A percentile compares a stretch with the other conserved stretches of the same genome.
Evolutionary conservation across 2,888 invertebrate species (phyloP).

Genomic region (Drosophila mercatorum): DNA sequence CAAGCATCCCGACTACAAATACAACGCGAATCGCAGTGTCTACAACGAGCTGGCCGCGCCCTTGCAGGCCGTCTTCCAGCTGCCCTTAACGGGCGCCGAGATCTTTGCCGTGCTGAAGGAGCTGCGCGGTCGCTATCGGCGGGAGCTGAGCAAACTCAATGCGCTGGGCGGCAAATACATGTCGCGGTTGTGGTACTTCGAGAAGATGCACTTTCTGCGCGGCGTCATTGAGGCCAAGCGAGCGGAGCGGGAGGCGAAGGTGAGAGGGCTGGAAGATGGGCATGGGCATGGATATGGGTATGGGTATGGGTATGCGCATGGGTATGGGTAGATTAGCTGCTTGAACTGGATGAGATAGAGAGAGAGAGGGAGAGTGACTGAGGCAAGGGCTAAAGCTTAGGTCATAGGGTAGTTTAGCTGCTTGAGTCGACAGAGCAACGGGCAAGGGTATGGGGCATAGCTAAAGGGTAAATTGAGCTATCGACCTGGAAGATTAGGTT

Average conservation of each 20-base stretch:
- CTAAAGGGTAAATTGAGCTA: background rate
- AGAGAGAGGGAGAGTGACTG: background rate
- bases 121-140: conserved; percentile 71
- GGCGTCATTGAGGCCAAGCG: conserved; percentile 71
- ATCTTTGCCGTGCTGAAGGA: conserved; percentile 75
- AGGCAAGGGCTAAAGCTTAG: background rate
- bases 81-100: conserved; percentile 71
- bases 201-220: conserved; percentile 75
- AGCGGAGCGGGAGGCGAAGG: conserved; percentile 70
- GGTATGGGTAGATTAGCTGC: background rate
- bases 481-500: background rate
- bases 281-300: no score
- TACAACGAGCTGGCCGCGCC: conserved; percentile 72
- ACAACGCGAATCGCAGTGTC: conserved; percentile 73
- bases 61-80: conserved; percentile 61
- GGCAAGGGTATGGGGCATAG: background rate
- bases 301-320: no score
- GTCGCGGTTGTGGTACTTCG: conserved; percentile 77
- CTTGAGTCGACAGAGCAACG: background rate
- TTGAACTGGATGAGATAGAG: background rate
- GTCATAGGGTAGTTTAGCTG: background rate
- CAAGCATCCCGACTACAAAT: conserved; percentile 77
- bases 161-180: conserved; percentile 67
- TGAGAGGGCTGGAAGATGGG: conserved; percentile 3
- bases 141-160: conserved; percentile 73